phyloP scores from a whole-genome alignment of 2,113 vertebrate species.

The Rhea americana region DNA sequence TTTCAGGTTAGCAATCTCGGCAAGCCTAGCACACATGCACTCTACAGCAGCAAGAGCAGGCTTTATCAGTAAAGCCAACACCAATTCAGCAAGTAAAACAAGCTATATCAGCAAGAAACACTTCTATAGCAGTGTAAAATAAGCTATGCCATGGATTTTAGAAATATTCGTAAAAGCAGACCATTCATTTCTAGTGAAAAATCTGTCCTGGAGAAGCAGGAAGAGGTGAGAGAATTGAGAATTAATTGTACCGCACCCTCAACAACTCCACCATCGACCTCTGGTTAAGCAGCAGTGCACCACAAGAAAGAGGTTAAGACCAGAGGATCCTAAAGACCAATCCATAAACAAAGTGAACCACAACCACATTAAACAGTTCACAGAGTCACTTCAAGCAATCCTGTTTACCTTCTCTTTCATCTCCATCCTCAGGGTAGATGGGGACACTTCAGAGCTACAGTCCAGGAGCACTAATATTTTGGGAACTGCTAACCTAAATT shows the following conservation, averaged over 20 bases:
- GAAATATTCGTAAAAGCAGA: neutral
- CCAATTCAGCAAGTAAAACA: neutral
- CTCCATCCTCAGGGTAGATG: neutral
- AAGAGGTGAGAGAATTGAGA: neutral
- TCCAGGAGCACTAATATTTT: neutral
- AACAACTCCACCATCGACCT: rapidly evolving
- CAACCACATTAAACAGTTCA: neutral
- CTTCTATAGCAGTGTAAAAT: neutral
- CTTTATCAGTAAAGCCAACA: neutral
- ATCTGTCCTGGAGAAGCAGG: neutral
- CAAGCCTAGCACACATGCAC: neutral
- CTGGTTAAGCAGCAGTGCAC: rapidly evolving
- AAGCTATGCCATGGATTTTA: neutral
- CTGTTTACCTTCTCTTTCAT: neutral
- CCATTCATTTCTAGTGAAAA: neutral
- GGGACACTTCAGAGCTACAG: neutral
- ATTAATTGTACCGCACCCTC: neutral
- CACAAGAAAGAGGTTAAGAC: neutral
- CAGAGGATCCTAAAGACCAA: neutral
- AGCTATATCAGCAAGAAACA: neutral
- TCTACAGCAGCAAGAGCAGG: neutral
- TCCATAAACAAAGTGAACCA: neutral
- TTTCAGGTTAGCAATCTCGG: neutral
- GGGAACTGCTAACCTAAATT: neutral
- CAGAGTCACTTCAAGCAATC: neutral